phyloP scores from a whole-genome alignment of 2,113 vertebrate species.

The Equus przewalskii region DNA sequence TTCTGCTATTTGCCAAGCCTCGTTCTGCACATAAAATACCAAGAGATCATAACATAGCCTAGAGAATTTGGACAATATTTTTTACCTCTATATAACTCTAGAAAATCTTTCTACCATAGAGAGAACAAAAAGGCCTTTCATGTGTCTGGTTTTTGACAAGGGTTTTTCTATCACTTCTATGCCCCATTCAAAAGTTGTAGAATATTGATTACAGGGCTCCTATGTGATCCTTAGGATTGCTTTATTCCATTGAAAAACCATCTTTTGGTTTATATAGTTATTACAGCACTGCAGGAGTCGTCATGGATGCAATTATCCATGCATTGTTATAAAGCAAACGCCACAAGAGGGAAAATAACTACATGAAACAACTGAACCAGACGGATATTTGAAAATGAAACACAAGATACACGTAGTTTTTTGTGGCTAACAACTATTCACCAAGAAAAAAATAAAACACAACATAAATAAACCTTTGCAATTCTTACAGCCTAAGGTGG shows the following conservation, averaged over 20 bases:
- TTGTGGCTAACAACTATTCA: conserved; percentile 71
- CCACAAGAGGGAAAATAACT: not conserved
- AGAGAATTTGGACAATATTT: conserved; percentile 46
- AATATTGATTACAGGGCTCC: conserved; percentile 66
- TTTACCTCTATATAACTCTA: conserved; percentile 34
- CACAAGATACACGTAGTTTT: conserved; percentile 64
- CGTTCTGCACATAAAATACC: conserved; percentile 19
- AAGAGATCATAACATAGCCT: conserved; percentile 1
- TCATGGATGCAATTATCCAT: conserved; percentile 73
- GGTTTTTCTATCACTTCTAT: conserved; percentile 48
- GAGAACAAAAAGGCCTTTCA: conserved; percentile 53
- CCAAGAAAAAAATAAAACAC: not conserved
- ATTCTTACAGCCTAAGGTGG: conserved; percentile 62
- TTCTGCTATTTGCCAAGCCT: conserved; percentile 30
- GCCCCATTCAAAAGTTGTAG: conserved; percentile 61
- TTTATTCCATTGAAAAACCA: conserved; percentile 73
- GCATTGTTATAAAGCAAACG: conserved; percentile 70
- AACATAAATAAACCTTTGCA: conserved; percentile 44
- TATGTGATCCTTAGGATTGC: conserved; percentile 43
- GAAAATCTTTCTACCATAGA: conserved; percentile 7
- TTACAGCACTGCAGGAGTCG: conserved; percentile 65
- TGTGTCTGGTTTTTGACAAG: conserved; percentile 54
- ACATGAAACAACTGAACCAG: conserved; percentile 66
- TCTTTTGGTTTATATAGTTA: conserved; percentile 59
- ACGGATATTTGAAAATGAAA: conserved; percentile 79